Evolutionary conservation across 1,140 invertebrate species (phyloP).

Genomic region (Paramacrobiotus metropolitanus): DNA sequence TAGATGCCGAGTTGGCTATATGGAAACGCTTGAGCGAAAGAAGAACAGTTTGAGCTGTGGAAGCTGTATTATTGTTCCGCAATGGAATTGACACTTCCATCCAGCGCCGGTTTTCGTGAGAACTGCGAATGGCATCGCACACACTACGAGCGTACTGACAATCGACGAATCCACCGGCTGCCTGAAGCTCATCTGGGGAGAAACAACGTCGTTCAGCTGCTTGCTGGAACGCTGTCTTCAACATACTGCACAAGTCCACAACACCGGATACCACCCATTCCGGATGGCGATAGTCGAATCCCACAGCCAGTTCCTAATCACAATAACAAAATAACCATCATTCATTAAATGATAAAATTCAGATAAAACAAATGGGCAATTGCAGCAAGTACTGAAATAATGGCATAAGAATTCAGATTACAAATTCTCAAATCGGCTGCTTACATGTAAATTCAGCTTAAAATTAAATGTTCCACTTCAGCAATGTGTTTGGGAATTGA

Average conservation of each 20-base stretch:
- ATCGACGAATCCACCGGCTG: neutral
- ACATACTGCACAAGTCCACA: neutral
- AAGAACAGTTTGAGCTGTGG: neutral
- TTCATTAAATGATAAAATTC: too few relatives aligned
- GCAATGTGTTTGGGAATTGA: too few relatives aligned
- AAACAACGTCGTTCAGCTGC: neutral
- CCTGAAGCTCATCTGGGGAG: neutral
- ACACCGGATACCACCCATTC: neutral
- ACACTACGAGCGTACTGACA: neutral
- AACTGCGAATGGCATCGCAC: neutral
- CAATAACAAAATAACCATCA: too few relatives aligned
- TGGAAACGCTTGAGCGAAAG: neutral
- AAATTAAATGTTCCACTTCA: too few relatives aligned
- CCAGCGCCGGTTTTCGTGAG: neutral
- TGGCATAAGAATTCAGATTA: too few relatives aligned
- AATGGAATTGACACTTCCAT: neutral
- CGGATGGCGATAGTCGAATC: neutral
- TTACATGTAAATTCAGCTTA: too few relatives aligned
- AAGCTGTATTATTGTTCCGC: neutral
- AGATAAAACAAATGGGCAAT: too few relatives aligned
- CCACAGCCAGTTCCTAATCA: neutral
- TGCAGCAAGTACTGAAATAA: too few relatives aligned
- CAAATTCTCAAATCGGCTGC: neutral
- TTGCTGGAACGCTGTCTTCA: neutral
- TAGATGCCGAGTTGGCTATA: too few relatives aligned